Evolutionary conservation across 2,113 vertebrate species (phyloP).

Genomic region (Clarias gariepinus): DNA sequence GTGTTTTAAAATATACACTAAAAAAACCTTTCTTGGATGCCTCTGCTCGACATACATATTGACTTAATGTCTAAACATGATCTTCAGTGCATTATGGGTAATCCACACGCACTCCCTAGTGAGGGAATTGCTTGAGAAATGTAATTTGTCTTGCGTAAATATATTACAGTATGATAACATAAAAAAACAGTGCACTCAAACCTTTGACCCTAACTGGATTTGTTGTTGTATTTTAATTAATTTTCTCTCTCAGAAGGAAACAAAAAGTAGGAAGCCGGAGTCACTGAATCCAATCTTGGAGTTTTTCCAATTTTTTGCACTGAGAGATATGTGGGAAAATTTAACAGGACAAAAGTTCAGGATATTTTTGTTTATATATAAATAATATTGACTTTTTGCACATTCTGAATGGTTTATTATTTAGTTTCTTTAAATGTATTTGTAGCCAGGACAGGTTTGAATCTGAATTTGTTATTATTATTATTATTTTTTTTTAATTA

Average conservation of each 20-base stretch:
- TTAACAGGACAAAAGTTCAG: constrained; percentile 17
- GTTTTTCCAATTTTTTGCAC: neutral
- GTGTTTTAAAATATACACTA: neutral
- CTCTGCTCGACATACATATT: neutral
- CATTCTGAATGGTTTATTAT: constrained; percentile 7
- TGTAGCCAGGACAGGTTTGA: constrained; percentile 24
- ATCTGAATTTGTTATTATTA: neutral
- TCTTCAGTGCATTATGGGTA: neutral
- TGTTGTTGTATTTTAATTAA: constrained; percentile 29
- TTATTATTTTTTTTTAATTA: no score
- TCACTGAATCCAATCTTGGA: constrained; percentile 42
- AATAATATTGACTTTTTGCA: neutral
- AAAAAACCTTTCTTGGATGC: neutral
- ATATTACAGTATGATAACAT: constrained; percentile 1
- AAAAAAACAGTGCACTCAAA: neutral
- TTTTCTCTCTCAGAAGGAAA: constrained; percentile 25
- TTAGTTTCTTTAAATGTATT: neutral
- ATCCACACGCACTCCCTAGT: neutral
- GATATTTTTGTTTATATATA: constrained; percentile 28
- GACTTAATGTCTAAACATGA: neutral
- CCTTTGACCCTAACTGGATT: constrained; percentile 1
- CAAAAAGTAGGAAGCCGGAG: constrained; percentile 4
- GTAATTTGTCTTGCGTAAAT: neutral
- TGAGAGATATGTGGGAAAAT: constrained; percentile 10
- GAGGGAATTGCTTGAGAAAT: constrained; percentile 8